Conservation (phyloP, 2,113 vertebrate species). For the Neopipo cinnamomea region DNA sequence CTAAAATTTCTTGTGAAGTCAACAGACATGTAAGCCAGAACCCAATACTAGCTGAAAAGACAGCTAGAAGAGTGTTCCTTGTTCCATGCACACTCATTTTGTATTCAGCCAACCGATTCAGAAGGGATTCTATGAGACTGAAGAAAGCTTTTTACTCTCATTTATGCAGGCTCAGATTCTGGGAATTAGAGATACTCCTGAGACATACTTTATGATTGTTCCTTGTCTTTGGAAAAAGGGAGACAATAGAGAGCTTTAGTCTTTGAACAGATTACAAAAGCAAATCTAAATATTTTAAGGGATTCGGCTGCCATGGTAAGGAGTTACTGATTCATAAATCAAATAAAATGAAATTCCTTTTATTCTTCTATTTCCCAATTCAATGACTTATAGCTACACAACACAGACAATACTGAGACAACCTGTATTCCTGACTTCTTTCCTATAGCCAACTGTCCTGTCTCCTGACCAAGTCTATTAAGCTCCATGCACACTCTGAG, state of each 20-base stretch:
- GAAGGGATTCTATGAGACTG: conserved; percentile 20
- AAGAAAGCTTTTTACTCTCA: conserved; percentile 46
- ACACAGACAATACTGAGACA: not conserved
- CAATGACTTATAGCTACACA: not conserved
- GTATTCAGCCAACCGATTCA: conserved; percentile 4
- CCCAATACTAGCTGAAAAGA: not conserved
- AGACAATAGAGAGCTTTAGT: conserved; percentile 43
- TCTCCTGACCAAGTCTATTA: not conserved
- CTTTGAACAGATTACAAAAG: conserved; percentile 58
- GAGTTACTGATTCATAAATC: conserved; percentile 44
- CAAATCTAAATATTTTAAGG: conserved; percentile 54
- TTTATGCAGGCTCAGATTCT: conserved; percentile 54
- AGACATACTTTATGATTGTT: conserved; percentile 47
- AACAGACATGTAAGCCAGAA: not conserved
- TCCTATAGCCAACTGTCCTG: not conserved
- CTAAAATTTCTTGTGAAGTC: conserved; percentile 23
- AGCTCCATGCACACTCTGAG: accelerated
- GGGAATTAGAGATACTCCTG: conserved; percentile 50
- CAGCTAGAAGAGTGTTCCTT: not conserved
- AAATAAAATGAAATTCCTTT: conserved; percentile 32
- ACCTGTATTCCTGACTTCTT: not conserved
- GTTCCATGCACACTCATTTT: not conserved
- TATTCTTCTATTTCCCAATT: not conserved
- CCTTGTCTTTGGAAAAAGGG: conserved; percentile 33
- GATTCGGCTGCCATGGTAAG: not conserved